These are phyloP conservation scores for Willisornis vidua DNA, from an alignment of 2,113 vertebrate genomes.

Conservation along the genomic window DNA sequence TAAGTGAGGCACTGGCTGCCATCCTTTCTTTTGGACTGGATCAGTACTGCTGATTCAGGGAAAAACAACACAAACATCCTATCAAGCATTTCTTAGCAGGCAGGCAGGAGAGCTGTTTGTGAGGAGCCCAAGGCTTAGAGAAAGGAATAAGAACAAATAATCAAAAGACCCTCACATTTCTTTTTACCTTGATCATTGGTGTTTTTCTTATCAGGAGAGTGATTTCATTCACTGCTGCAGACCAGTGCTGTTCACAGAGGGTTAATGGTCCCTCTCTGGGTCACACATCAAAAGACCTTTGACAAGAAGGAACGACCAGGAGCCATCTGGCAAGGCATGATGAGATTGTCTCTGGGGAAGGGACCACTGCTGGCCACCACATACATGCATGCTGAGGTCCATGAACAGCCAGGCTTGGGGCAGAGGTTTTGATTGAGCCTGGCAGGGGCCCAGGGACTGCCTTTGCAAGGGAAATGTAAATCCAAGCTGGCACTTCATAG, in stretches of 20 bases:
- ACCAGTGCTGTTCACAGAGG: background rate
- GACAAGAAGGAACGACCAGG: background rate
- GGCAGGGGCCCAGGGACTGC: background rate
- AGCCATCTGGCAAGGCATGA: background rate
- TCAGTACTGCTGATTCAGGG: rapidly evolving
- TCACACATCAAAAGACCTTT: background rate
- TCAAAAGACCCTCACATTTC: background rate
- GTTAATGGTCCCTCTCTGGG: background rate
- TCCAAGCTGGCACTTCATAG: background rate
- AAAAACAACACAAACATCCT: background rate
- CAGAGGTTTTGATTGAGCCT: background rate
- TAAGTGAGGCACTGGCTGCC: background rate
- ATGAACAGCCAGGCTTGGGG: background rate
- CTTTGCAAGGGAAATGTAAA: background rate
- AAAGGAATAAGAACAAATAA: background rate
- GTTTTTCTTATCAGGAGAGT: background rate
- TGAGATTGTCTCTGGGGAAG: background rate
- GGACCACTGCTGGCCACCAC: rapidly evolving
- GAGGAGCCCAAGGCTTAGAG: background rate
- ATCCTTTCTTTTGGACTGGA: background rate
- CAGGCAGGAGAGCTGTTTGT: background rate
- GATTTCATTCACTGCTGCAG: background rate
- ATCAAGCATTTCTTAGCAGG: background rate
- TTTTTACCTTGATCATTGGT: background rate
- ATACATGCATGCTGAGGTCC: rapidly evolving